Base-by-base conservation (phyloP, 2,888 invertebrate species). In the Sceliomorpha sp. region DNA sequence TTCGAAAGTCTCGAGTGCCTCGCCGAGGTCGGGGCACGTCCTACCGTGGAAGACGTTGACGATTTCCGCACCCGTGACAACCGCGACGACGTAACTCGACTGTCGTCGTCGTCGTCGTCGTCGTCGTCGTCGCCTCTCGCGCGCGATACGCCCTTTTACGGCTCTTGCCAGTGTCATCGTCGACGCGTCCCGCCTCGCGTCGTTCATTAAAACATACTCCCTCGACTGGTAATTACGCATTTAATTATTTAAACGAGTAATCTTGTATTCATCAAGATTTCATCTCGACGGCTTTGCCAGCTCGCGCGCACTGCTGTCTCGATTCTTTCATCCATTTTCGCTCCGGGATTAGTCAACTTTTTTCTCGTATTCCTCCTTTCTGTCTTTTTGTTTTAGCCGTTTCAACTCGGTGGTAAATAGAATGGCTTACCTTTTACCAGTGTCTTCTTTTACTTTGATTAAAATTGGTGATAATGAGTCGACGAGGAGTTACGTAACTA, bases 171-270 rank as follows among this genome's bases (percentile, higher is more conserved):
- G 48, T 50, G 48, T 36, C 44, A 34, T 29, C 14, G 10, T 14
- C 48, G 40, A 8, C 26, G 10, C 20, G n/a, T 31, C 15, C 1
- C 14, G 36, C 44, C 34, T 63, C 31, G 47, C 44, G 26, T 72
- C 75, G 72, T 84, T 85, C 83, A 82, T 86, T 85, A 84, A 85
- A 85, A 85, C 81, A 73, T 75, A 73, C 73, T 78, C 75, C 74
- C 75, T 70, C 75, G 72, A 71, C 71, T 79, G 77, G 80, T 84
- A 85, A 86, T 84, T 86, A 84, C 79, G 81, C 80, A 78, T 82
- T 84, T 83, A 84, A 83, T 85, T 84, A 83, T 85, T 83, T 84
- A 81, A 84, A 83, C 81, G 82, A 81, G 76, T 81, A 73, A 79
- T 75, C 73, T 73, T 67, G 74, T 79, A 81, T 85, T 84, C 80